Evolutionary conservation across 2,888 invertebrate species (phyloP), one percentile per base, ranked within the genome.

Genomic region (Gari tellinella): DNA sequence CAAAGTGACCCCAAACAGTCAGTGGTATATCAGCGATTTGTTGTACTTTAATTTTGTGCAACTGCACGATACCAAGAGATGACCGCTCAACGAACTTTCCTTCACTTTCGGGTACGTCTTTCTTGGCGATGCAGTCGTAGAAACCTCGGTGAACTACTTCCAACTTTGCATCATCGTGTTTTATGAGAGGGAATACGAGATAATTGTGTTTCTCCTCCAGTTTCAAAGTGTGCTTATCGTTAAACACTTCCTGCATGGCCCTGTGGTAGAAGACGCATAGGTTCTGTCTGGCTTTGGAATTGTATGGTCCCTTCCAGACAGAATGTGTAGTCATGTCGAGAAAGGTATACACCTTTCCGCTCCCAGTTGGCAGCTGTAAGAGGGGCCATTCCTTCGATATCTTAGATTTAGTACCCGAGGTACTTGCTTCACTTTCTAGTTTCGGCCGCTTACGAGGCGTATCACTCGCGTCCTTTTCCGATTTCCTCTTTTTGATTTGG

Each of bases 241-340:
- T 40, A 45, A 72, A 72, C 10, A 72, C 60, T 14, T 72, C 56
- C n/a, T 14, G 56, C 72, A 72, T 72, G 0, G 72, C 72, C 15
- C 51, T 60, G 45, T 72, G 72, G 17, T 45, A 61, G 46, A 72
- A 72, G 37, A 65, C 41, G 43, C 72, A 72, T 3, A 72, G 45
- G 49, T 72, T 61, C 25, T 61, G 43, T 26, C 41, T 65, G 14
- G 40, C 45, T 7, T 19, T 45, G 14, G 38, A n/a, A 23, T 62
- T 65, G 57, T 65, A 72, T 10, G 72, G 72, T 8, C 72, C 72
- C 38, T 72, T 72, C 72, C 55, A 57, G 2, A 72, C 72, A 46
- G 15, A 56, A 19, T 25, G 10, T 7, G 61, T 61, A 4, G n/a
- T 4, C 8, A 25, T 23, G 21, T 72, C 65, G 21, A 72, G 45